Conservation (phyloP, 2,888 invertebrate genomes). For the Drosophila bunnanda region DNA sequence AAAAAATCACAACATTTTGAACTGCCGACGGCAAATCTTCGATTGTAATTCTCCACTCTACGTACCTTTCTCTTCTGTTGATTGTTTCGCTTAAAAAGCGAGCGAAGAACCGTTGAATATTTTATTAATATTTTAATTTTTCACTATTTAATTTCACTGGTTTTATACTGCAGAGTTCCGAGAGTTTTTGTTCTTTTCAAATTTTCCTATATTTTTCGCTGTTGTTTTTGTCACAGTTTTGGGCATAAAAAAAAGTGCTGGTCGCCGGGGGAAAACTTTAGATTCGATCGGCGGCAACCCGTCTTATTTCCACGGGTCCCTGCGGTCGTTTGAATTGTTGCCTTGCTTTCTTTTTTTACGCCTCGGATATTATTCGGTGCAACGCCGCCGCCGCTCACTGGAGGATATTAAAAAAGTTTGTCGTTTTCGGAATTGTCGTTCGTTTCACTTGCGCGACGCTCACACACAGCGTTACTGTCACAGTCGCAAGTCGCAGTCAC, state of each 20-base stretch:
- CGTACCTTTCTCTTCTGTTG: conserved; percentile 2
- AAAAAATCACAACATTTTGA: background rate
- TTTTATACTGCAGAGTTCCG: conserved; percentile 1
- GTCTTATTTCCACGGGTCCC: conserved; percentile 11
- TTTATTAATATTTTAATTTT: background rate
- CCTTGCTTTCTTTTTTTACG: conserved; percentile 6
- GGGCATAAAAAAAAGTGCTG: conserved; percentile 1
- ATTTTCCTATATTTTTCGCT: background rate
- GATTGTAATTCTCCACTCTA: conserved; percentile 1
- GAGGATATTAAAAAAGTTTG: conserved; percentile 37
- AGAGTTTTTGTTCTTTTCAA: background rate
- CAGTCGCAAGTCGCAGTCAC: conserved; percentile 14
- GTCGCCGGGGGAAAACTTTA: background rate
- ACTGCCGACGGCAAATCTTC: conserved; percentile 6
- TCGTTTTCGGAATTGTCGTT: conserved; percentile 5
- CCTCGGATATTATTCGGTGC: conserved; percentile 10
- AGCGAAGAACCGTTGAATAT: no score
- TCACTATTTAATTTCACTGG: conserved; percentile 10
- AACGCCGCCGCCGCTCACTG: conserved; percentile 5
- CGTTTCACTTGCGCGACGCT: conserved; percentile 23
- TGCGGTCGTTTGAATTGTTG: conserved; percentile 8
- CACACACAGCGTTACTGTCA: conserved; percentile 19
- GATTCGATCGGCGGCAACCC: conserved; percentile 1
- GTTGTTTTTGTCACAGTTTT: conserved; percentile 6
- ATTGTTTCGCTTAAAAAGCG: background rate